Conservation (phyloP, 2,113 vertebrate genomes). For the Lathamus discolor region DNA sequence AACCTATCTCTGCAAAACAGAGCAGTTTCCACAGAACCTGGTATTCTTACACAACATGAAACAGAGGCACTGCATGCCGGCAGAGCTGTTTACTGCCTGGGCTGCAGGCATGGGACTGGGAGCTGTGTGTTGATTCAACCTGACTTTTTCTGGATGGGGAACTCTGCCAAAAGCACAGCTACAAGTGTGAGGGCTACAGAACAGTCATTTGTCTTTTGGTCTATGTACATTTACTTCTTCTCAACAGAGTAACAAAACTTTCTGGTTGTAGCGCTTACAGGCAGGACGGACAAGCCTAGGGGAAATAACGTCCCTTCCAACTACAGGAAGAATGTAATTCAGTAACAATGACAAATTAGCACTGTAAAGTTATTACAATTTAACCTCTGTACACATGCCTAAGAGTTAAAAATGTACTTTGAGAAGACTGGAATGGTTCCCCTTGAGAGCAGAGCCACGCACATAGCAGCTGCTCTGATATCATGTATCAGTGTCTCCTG, state of each 20-base stretch:
- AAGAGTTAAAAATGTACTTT: background rate
- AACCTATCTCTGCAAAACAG: background rate
- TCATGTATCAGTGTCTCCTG: background rate
- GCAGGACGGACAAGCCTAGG: background rate
- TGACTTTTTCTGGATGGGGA: background rate
- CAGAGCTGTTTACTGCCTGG: background rate
- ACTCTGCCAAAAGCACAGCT: background rate
- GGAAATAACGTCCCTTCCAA: background rate
- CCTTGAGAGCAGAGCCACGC: background rate
- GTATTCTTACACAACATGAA: background rate
- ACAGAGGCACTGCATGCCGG: background rate
- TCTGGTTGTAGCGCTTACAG: background rate
- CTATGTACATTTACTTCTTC: background rate
- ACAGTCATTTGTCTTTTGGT: background rate
- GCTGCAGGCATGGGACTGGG: background rate
- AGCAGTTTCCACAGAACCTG: background rate
- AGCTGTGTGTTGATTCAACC: background rate
- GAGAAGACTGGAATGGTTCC: background rate
- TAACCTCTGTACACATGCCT: background rate
- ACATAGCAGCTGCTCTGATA: background rate
- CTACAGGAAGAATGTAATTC: background rate
- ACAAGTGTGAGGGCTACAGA: background rate
- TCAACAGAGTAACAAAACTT: background rate
- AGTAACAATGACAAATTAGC: background rate
- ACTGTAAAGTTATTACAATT: background rate